A percentile compares a stretch with the other conserved stretches of the same genome.
These are phyloP conservation scores for Apteryx mantelli DNA, from an alignment of 2,113 vertebrate species.

Conservation along the genomic window DNA sequence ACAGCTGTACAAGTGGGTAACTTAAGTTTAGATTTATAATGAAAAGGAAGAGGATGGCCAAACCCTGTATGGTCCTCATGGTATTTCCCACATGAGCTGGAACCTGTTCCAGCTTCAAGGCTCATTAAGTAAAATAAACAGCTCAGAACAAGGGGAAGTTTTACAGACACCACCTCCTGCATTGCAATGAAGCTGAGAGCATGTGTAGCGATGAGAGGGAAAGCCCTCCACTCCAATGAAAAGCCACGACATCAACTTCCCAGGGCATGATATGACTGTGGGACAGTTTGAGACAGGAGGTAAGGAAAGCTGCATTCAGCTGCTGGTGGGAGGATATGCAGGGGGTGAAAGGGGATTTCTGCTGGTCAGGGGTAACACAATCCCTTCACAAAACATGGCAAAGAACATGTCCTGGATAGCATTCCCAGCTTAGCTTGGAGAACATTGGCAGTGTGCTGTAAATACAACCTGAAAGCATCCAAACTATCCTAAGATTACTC, in stretches of 20 bases:
- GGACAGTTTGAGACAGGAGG: not conserved
- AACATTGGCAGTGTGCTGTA: not conserved
- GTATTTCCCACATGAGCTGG: not conserved
- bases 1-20: not conserved
- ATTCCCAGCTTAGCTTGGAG: not conserved
- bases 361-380: not conserved
- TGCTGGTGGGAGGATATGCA: not conserved
- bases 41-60: not conserved
- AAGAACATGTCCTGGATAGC: not conserved
- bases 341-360: not conserved
- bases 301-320: not conserved
- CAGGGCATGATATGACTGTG: not conserved
- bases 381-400: not conserved
- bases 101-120: not conserved
- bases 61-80: not conserved
- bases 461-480: not conserved
- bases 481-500: not conserved
- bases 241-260: not conserved
- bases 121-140: not conserved
- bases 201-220: not conserved
- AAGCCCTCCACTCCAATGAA: not conserved
- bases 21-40: not conserved
- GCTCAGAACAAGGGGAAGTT: not conserved
- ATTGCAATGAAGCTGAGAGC: not conserved
- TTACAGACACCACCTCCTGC: not conserved